Percentiles rank a stretch among this genome's conserved stretches.
These are phyloP conservation scores for Xylota segnis DNA, from an alignment of 2,888 invertebrate species.

Conservation along the genomic window DNA sequence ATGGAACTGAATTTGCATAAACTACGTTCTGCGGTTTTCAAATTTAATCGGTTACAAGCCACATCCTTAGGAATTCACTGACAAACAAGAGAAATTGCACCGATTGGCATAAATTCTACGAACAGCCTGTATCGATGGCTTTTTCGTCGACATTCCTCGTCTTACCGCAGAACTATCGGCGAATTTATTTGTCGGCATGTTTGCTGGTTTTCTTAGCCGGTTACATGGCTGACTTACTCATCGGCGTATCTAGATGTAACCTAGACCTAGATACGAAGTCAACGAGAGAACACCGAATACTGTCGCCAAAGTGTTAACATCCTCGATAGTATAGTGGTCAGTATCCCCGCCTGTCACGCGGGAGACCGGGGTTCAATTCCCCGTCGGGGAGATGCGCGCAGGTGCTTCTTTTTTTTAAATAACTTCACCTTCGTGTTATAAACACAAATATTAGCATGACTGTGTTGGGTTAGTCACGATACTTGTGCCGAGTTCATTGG, in stretches of 20 bases:
- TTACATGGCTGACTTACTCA: conserved; percentile 18
- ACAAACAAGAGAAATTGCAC: conserved; percentile 4
- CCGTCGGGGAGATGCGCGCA: conserved; percentile 65
- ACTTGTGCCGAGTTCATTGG: conserved; percentile 35
- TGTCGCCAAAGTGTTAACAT: conserved; percentile 9
- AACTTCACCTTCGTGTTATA: background rate
- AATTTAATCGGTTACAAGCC: background rate
- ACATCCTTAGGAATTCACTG: background rate
- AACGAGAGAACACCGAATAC: background rate
- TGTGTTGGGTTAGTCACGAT: conserved; percentile 31
- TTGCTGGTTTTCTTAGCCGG: background rate
- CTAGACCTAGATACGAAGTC: conserved; percentile 29
- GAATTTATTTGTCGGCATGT: conserved; percentile 18
- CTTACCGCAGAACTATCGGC: conserved; percentile 6
- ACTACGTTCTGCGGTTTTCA: background rate
- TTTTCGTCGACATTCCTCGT: conserved; percentile 40
- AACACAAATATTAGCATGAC: conserved; percentile 15
- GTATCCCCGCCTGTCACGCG: conserved; percentile 76
- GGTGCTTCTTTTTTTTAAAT: conserved; percentile 32
- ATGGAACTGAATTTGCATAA: background rate
- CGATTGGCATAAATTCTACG: conserved; percentile 11
- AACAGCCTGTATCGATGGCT: background rate
- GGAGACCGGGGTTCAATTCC: conserved; percentile 76
- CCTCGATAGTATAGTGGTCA: conserved; percentile 76
- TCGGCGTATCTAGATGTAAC: background rate